These are phyloP conservation scores for Callaeas wilsoni DNA, from an alignment of 2,113 vertebrate species.

Conservation along the genomic window DNA sequence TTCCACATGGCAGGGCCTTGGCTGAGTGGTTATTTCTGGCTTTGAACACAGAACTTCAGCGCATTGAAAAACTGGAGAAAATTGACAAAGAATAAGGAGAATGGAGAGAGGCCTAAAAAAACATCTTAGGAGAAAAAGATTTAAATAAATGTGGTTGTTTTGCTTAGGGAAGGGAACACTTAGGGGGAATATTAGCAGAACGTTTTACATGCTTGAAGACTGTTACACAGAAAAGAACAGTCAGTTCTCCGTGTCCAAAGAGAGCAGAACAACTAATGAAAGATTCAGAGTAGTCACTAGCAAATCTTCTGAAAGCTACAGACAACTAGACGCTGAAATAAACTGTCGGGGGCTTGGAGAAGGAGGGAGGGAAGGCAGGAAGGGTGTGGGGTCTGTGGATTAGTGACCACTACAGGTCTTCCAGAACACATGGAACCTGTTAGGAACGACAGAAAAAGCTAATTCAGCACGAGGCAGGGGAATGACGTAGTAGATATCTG, in stretches of 20 bases:
- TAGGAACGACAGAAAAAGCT: background rate
- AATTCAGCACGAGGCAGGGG: background rate
- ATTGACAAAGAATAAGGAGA: background rate
- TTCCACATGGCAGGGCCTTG: background rate
- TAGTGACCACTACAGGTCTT: background rate
- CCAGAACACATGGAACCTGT: background rate
- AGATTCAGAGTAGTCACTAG: conserved; percentile 11
- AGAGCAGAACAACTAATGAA: conserved; percentile 3
- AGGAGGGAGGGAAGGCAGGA: background rate
- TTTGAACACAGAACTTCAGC: background rate
- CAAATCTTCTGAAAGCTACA: background rate
- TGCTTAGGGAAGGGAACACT: background rate
- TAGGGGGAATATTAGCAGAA: background rate
- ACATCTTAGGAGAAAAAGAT: background rate
- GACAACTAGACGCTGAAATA: background rate
- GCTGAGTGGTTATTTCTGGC: background rate
- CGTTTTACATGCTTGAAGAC: background rate
- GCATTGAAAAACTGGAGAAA: background rate
- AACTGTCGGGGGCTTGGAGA: background rate
- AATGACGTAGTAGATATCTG: background rate
- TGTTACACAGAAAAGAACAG: background rate
- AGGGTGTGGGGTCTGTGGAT: background rate
- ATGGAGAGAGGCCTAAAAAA: background rate
- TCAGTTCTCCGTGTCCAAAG: background rate
- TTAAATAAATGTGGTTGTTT: background rate